Conservation (phyloP, 2,797 vertebrate genomes). For the Chrosomus eos region DNA sequence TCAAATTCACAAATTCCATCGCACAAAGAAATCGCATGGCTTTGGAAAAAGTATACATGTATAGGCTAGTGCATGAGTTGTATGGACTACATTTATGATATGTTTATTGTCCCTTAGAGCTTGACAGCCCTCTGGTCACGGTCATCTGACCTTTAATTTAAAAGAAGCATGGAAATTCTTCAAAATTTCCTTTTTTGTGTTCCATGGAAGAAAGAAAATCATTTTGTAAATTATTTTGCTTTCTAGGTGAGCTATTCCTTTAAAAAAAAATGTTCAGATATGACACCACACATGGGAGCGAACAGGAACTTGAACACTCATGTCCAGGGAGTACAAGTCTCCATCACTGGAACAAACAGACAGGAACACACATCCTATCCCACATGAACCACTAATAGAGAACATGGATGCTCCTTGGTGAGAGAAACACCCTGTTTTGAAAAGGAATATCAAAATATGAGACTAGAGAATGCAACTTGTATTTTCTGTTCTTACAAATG, state of each 20-base stretch:
- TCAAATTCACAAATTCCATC: too few relatives aligned
- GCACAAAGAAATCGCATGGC: neutral
- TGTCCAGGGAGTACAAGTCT: conserved; percentile 26
- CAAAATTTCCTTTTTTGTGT: neutral
- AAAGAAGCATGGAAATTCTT: neutral
- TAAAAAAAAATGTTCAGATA: neutral
- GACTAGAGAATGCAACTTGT: neutral
- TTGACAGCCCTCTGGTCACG: neutral
- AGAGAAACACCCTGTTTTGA: neutral
- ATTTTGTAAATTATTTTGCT: neutral
- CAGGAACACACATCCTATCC: conserved; percentile 12
- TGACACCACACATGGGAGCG: conserved; percentile 21
- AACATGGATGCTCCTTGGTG: neutral
- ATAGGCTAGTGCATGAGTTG: neutral
- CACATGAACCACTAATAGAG: conserved; percentile 14
- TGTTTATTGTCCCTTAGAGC: neutral
- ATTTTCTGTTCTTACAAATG: neutral
- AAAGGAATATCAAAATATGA: neutral
- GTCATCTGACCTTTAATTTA: neutral
- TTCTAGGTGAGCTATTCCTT: neutral
- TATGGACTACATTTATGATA: neutral
- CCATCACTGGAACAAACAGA: conserved; percentile 35
- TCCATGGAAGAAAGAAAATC: neutral
- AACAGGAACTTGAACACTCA: neutral
- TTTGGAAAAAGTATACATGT: too few relatives aligned